Conservation (phyloP, 2,797 vertebrate genomes). For the Siniperca obscura region DNA sequence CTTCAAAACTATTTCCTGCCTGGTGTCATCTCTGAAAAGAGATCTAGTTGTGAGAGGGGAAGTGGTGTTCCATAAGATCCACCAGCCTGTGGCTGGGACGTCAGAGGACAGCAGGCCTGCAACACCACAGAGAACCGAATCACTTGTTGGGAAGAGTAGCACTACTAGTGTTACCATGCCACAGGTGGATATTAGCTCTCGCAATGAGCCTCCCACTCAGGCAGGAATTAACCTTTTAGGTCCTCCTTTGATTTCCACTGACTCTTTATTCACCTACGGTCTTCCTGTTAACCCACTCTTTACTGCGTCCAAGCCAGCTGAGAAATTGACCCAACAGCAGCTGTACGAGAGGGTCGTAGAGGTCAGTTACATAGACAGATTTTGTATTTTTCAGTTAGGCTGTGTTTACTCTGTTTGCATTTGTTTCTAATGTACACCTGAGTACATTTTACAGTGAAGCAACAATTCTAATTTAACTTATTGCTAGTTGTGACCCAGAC, state of each 20-base stretch:
- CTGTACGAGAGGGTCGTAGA: constrained; percentile 75
- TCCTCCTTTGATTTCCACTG: background rate
- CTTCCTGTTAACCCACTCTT: constrained; percentile 2
- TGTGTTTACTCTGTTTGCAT: constrained; percentile 7
- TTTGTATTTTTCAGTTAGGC: background rate
- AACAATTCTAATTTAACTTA: background rate
- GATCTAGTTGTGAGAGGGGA: constrained; percentile 67
- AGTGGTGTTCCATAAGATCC: constrained; percentile 67
- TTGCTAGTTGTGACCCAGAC: background rate
- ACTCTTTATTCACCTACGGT: background rate
- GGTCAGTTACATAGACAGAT: constrained; percentile 54
- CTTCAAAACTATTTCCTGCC: constrained; percentile 58
- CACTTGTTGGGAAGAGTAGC: background rate
- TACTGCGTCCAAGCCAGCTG: constrained; percentile 18
- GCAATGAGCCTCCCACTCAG: background rate
- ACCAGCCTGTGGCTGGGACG: constrained; percentile 8
- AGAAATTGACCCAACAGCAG: constrained; percentile 64
- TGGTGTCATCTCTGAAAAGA: constrained; percentile 65
- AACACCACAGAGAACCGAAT: constrained; percentile 20
- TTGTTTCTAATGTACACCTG: background rate
- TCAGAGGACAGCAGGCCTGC: constrained; percentile 28
- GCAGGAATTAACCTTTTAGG: constrained; percentile 14
- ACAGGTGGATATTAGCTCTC: constrained; percentile 2
- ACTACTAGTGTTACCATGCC: background rate
- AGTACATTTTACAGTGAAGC: background rate